Evolutionary conservation across 1,140 invertebrate species (phyloP).

Genomic region (Steinernema feltiae): DNA sequence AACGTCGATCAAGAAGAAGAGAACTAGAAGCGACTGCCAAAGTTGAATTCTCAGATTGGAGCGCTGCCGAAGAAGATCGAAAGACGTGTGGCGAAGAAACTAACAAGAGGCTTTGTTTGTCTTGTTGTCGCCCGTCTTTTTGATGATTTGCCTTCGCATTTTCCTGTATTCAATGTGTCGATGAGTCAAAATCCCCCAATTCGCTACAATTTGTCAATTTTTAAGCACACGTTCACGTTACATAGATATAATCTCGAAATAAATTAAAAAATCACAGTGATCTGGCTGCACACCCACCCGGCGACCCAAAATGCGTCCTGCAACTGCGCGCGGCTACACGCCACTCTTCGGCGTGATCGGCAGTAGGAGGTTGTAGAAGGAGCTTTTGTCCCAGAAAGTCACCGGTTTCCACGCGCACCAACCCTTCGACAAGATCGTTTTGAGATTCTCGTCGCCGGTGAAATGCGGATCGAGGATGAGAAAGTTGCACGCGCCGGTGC

Average conservation of each 20-base stretch:
- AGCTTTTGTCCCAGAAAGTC: conserved; percentile 50
- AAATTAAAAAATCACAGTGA: not conserved
- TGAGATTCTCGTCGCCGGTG: conserved; percentile 68
- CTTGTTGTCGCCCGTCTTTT: too few species aligned
- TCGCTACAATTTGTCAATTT: not conserved
- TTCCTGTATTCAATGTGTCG: too few species aligned
- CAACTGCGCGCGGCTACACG: not conserved
- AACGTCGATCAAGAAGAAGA: too few species aligned
- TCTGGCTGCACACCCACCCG: not conserved
- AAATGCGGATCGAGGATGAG: conserved; percentile 97
- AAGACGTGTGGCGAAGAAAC: too few species aligned
- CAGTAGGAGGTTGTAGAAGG: conserved; percentile 54
- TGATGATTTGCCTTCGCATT: too few species aligned
- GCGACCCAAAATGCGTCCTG: not conserved
- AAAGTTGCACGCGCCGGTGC: conserved; percentile 73
- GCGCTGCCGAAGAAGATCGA: too few species aligned
- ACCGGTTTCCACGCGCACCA: conserved; percentile 55
- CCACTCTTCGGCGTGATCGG: conserved; percentile 5
- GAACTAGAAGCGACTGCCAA: too few species aligned
- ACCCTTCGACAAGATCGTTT: conserved; percentile 61
- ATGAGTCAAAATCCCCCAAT: not conserved
- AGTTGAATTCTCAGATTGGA: too few species aligned
- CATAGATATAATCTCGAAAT: not conserved
- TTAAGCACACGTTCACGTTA: too few species aligned
- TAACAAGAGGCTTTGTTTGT: too few species aligned